phyloP scores from a whole-genome alignment of 2,797 vertebrate genomes.

The Cyprinella venusta region DNA sequence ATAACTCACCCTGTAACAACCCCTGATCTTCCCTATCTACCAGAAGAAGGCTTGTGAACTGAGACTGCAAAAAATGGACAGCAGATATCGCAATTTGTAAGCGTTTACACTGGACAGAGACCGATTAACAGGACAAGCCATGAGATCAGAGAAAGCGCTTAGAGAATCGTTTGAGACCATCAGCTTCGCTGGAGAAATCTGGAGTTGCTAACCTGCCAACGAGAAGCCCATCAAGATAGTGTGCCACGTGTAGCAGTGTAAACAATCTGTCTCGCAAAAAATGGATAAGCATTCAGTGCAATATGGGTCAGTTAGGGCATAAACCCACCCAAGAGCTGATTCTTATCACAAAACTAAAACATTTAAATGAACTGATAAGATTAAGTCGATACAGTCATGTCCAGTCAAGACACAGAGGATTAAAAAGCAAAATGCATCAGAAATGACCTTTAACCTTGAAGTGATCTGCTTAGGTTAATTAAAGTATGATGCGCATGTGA shows the following conservation, averaged over 20 bases:
- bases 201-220: not conserved
- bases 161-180: not conserved
- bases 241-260: not conserved
- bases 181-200: not conserved
- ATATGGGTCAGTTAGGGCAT: not conserved
- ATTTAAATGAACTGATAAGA: not conserved
- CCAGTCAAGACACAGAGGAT: not conserved
- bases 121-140: not conserved
- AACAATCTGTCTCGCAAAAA: not conserved
- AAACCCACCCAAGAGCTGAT: not conserved
- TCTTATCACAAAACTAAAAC: not conserved
- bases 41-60: not conserved
- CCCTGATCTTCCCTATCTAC: not conserved
- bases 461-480: conserved; percentile 1
- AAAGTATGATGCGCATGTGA: not conserved
- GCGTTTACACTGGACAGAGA: not conserved
- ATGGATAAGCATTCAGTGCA: not conserved
- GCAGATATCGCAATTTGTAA: not conserved
- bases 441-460: not conserved
- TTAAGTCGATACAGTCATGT: not conserved
- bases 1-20: not conserved
- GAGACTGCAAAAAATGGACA: not conserved
- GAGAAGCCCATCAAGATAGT: not conserved
- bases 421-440: not conserved
- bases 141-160: not conserved